phyloP scores from a whole-genome alignment of 2,797 vertebrate species.

The Calcarius lapponicus region DNA sequence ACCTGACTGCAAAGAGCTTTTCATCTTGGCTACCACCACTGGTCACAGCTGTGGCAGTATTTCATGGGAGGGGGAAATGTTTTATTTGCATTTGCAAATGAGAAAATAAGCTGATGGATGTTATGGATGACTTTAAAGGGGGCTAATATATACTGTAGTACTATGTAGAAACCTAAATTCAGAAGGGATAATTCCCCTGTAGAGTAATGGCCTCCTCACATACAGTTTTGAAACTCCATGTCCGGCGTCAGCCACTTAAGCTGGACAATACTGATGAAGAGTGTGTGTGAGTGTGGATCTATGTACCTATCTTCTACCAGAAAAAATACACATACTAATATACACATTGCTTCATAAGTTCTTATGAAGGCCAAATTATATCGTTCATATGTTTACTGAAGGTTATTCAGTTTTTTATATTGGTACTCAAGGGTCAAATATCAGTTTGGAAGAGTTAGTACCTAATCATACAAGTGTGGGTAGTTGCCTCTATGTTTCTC shows the following conservation, averaged over 20 bases:
- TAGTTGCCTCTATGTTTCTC: neutral
- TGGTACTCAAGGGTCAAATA: neutral
- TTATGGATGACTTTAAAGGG: neutral
- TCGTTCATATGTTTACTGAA: neutral
- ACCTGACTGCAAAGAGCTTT: accelerated
- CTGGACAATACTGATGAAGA: neutral
- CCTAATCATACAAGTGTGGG: neutral
- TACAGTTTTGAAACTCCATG: neutral
- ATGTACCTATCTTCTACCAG: neutral
- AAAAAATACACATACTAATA: neutral
- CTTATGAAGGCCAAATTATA: neutral
- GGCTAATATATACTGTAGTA: neutral
- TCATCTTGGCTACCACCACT: neutral
- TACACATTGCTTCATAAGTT: neutral
- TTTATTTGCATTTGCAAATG: neutral
- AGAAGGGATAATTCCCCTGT: neutral
- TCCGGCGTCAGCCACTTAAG: neutral
- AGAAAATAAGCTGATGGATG: neutral
- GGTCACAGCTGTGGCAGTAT: neutral
- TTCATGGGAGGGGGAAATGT: neutral
- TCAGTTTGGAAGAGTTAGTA: neutral
- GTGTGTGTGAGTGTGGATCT: neutral
- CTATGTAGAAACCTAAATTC: neutral
- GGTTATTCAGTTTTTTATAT: neutral
- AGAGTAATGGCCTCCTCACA: neutral